Base-by-base conservation (phyloP, 2,113 vertebrate species). In the Phasianus colchicus region DNA sequence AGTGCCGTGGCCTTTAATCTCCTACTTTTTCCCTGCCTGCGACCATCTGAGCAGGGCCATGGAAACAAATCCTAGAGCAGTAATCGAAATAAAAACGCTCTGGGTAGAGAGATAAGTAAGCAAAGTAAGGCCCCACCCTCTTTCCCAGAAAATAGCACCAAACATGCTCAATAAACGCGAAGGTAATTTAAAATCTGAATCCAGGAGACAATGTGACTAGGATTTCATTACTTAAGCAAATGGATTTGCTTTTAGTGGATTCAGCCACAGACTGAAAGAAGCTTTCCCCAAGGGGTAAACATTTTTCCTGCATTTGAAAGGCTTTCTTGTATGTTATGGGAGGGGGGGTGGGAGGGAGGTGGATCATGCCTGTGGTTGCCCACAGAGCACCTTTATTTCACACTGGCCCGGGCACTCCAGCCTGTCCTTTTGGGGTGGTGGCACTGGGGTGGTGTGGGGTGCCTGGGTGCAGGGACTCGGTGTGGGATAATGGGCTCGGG, bases 201-300 rank as follows among this genome's bases (percentile, higher is more conserved):
- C 64, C 72, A 73, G 80, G 88, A 61, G 84, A 73, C 86, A 64
- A 91, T 91, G 90, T 83, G 86, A 94, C 94, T 92, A 65, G 89
- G 90, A 87, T 94, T 92, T 93, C 96, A 83, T 95, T 90, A 83
- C 92, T 92, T 96, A 95, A 96, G 96, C 88, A 93, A 92, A 92
- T 93, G 93, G 96, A 96, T 96, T 96, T 96, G 96, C 91, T 90
- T 89, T 93, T 95, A 92, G 94, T 90, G 85, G 92, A 95, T 94
- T 89, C 89, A 95, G 93, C 94, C 89, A 88, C 93, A 90, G 95
- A 81, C 96, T 94, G 95, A 93, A 95, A 95, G 96, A 92, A 96
- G 96, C 93, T 93, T 95, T 96, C 92, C 95, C 96, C 96, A 94
- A 95, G 95, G 95, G 96, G 95, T 94, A 96, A 96, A 96, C 90